Conservation (phyloP, 2,888 invertebrate genomes). For the Drosophila planitibia region DNA sequence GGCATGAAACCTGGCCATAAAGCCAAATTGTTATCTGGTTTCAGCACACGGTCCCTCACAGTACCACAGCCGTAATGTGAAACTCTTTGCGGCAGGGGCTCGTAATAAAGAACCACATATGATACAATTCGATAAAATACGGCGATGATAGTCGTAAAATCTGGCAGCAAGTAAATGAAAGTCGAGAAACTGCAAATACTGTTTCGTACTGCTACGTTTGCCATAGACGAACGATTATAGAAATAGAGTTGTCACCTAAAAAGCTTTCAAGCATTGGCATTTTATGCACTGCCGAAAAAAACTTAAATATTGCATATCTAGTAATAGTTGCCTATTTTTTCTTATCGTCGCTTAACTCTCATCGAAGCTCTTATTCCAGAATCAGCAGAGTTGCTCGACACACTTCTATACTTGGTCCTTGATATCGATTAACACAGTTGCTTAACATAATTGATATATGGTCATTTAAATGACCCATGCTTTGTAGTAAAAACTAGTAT, state of each 20-base stretch:
- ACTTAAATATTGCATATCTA: background rate
- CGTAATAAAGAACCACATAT: slow-evolving; percentile 13
- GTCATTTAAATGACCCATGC: background rate
- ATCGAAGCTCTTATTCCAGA: background rate
- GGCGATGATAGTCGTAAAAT: slow-evolving; percentile 51
- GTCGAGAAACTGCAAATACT: slow-evolving; percentile 13
- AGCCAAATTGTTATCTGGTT: slow-evolving; percentile 73
- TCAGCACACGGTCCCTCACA: slow-evolving; percentile 27
- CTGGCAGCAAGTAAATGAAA: slow-evolving; percentile 22
- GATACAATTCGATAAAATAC: slow-evolving; percentile 29
- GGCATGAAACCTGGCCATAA: slow-evolving; percentile 74
- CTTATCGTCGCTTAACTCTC: background rate
- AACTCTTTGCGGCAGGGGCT: slow-evolving; percentile 18
- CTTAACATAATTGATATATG: background rate
- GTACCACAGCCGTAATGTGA: slow-evolving; percentile 47
- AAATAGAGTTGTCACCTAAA: slow-evolving; percentile 68
- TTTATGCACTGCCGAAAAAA: slow-evolving; percentile 27
- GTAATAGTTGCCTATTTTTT: background rate
- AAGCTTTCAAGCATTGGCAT: slow-evolving; percentile 19
- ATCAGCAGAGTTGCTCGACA: background rate
- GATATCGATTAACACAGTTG: background rate
- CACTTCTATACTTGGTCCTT: background rate
- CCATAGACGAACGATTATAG: slow-evolving; percentile 42
- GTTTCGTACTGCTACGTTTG: slow-evolving; percentile 28
- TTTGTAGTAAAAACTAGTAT: background rate